These are phyloP conservation scores for Platyrinchus mystaceus DNA, from an alignment of 2,797 vertebrate species.

Conservation along the genomic window DNA sequence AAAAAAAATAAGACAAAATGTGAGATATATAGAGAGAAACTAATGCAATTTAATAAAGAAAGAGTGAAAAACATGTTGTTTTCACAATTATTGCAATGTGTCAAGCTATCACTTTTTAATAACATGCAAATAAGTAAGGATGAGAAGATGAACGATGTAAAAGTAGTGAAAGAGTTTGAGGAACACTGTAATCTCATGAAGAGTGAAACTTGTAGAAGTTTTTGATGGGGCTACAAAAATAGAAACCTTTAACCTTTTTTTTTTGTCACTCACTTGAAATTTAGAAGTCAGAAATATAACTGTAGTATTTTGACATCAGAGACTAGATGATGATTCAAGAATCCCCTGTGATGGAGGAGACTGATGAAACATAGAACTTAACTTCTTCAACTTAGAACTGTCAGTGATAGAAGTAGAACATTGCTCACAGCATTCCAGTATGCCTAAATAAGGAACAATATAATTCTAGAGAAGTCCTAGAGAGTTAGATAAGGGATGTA, in stretches of 20 bases:
- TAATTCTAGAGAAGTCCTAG: background rate
- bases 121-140: background rate
- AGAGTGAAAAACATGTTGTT: background rate
- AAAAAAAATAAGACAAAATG: background rate
- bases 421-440: background rate
- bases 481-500: background rate
- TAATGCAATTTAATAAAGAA: background rate
- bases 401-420: background rate
- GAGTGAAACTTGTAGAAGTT: background rate
- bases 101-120: background rate
- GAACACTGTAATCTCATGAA: background rate
- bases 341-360: background rate
- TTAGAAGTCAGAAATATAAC: background rate
- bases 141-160: background rate
- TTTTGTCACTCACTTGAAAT: background rate
- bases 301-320: background rate
- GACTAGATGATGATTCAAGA: background rate
- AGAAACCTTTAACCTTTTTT: background rate
- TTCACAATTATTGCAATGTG: background rate
- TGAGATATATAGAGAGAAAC: background rate
- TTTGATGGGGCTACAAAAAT: background rate
- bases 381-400: background rate
- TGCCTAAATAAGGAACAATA: background rate
- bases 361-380: background rate
- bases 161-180: background rate